These are phyloP conservation scores for Heteromormyrus szaboi DNA, from an alignment of 2,797 vertebrate genomes.

Conservation along the genomic window DNA sequence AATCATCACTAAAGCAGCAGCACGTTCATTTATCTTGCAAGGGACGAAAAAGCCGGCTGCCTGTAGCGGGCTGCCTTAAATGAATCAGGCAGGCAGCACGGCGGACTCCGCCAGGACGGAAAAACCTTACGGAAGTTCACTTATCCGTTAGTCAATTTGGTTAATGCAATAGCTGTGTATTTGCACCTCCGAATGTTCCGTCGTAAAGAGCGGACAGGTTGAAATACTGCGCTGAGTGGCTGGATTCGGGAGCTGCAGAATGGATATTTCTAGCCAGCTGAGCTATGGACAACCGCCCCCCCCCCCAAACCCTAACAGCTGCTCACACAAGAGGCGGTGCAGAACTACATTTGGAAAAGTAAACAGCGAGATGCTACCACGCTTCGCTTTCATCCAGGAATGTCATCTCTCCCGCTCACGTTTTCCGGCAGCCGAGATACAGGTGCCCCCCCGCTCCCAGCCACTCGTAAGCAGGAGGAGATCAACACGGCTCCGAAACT, in stretches of 20 bases:
- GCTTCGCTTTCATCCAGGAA: neutral
- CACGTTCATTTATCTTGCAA: constrained; percentile 55
- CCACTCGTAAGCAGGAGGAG: neutral
- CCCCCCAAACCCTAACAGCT: constrained; percentile 20
- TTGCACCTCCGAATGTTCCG: constrained; percentile 67
- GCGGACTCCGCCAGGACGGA: constrained; percentile 16
- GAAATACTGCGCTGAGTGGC: constrained; percentile 52
- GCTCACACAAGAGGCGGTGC: constrained; percentile 37
- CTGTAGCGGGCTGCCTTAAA: constrained; percentile 54
- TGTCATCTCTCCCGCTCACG: constrained; percentile 25
- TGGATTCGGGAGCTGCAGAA: constrained; percentile 48
- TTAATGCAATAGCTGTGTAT: constrained; percentile 74
- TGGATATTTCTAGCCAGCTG: constrained; percentile 16
- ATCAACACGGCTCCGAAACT: neutral
- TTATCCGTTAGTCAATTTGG: constrained; percentile 65
- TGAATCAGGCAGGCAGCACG: constrained; percentile 47
- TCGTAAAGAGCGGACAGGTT: constrained; percentile 56
- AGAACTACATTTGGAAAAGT: constrained; percentile 45
- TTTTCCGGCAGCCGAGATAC: neutral
- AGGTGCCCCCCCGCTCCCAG: neutral
- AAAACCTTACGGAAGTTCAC: constrained; percentile 51
- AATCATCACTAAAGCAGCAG: constrained; percentile 62
- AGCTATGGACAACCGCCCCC: neutral
- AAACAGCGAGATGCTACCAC: constrained; percentile 10
- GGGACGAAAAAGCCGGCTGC: constrained; percentile 39